Conservation (phyloP, 2,797 vertebrate genomes). For the Sebastes minor region DNA sequence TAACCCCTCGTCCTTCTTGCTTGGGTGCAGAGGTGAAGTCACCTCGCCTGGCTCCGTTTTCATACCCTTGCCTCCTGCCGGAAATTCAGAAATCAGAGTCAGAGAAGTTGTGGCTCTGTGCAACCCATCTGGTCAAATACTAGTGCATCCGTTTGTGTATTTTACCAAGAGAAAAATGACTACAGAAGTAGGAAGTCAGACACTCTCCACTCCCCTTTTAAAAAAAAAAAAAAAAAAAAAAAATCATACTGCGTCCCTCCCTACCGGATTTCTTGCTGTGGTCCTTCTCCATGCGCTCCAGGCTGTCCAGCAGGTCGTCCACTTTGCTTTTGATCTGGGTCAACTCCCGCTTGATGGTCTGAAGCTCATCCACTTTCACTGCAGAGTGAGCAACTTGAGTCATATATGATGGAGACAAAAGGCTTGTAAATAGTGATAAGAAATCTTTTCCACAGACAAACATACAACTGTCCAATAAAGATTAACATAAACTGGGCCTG, state of each 20-base stretch:
- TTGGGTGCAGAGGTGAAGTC: slow-evolving; percentile 79
- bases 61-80: slow-evolving; percentile 80
- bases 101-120: neutral
- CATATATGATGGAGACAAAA: neutral
- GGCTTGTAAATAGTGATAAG: neutral
- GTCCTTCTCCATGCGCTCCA: slow-evolving; percentile 92
- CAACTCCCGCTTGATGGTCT: slow-evolving; percentile 90
- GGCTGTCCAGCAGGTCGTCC: slow-evolving; percentile 89
- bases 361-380: slow-evolving; percentile 92
- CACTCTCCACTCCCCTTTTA: neutral
- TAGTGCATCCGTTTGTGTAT: neutral
- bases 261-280: slow-evolving; percentile 89
- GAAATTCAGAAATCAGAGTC: neutral
- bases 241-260: neutral
- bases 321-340: slow-evolving; percentile 94
- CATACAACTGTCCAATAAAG: neutral
- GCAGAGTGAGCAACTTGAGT: neutral
- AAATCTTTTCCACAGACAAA: neutral
- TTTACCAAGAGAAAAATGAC: neutral
- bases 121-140: neutral
- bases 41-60: slow-evolving; percentile 87
- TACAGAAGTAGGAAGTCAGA: neutral
- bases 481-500: neutral
- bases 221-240: neutral
- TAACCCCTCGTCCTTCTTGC: slow-evolving; percentile 85